phyloP scores from a whole-genome alignment of 2,113 vertebrate genomes.

The Ahaetulla prasina region DNA sequence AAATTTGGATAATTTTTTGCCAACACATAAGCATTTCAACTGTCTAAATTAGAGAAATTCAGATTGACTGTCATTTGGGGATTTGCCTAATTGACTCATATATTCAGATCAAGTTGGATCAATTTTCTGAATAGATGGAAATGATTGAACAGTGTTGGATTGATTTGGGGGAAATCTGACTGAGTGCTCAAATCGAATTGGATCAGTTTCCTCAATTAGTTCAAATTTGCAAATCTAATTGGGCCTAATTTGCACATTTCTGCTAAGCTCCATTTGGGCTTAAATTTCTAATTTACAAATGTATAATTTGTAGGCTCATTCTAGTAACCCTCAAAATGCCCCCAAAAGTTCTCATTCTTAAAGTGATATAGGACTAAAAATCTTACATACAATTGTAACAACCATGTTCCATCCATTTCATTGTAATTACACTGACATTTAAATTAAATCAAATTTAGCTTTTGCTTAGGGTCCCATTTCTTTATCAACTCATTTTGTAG shows the following conservation, averaged over 20 bases:
- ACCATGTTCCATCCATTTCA: neutral
- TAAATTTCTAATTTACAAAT: neutral
- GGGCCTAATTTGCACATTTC: neutral
- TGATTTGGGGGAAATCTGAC: neutral
- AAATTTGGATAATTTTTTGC: neutral
- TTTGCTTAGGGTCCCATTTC: neutral
- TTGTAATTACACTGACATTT: neutral
- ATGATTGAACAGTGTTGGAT: neutral
- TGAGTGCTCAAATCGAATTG: neutral
- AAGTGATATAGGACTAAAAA: neutral
- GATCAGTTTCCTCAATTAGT: neutral
- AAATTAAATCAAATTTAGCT: neutral
- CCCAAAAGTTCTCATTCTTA: neutral
- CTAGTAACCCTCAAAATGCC: neutral
- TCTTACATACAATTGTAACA: neutral
- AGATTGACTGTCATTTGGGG: neutral
- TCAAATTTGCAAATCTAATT: neutral
- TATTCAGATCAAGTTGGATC: neutral
- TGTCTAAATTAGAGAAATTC: neutral
- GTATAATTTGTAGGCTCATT: neutral
- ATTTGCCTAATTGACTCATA: neutral
- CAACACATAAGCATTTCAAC: neutral
- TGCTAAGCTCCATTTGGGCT: neutral
- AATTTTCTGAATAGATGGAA: neutral
- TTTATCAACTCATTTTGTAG: neutral